Evolutionary conservation across 2,888 invertebrate genomes (phyloP), one percentile per base, ranked within the genome.

Genomic region (Oligia latruncula): DNA sequence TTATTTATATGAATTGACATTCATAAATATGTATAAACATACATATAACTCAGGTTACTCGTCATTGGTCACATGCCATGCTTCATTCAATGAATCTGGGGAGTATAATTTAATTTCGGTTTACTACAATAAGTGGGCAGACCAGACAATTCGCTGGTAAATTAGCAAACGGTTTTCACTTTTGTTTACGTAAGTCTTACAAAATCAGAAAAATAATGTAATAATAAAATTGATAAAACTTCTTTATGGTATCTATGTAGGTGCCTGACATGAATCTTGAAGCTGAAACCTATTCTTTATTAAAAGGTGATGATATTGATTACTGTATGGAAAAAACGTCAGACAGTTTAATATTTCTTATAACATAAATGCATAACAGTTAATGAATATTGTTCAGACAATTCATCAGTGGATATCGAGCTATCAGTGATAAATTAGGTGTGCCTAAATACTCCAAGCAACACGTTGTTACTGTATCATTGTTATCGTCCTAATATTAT

Each of bases 31-130:
- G 43, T 58, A 20, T 66, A 65, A 35, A 55, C n/a, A 46, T 29
- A 70, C 23, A 20, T 60, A 62, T 17, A 62, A 15, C 40, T 65
- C 49, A 46, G 52, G 67, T 66, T 66, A 73, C 58, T 75, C 55
- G 66, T 66, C 62, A 75, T 71, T 71, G 78, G 80, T 84, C 87
- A 84, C 87, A 84, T 84, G 86, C 46, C 82, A 82, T 76, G 78
- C 65, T 86, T 71, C 46, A 71, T 83, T 75, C 58, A 78, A 78
- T 66, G 67, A 68, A 75, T 75, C 43, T 71, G 46, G 8, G 43
- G 4, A 40, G 46, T 64, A 23, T 17, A n/a, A 46, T 62, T 49
- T 17, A 35, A 74, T 79, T 65, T 65, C 20, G 13, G 20, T 66
- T 71, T 62, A 52, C 40, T 60, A 8, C 15, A n/a, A 35, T 29